phyloP scores from a whole-genome alignment of 2,888 invertebrate species.

The Cephalotes varians region DNA sequence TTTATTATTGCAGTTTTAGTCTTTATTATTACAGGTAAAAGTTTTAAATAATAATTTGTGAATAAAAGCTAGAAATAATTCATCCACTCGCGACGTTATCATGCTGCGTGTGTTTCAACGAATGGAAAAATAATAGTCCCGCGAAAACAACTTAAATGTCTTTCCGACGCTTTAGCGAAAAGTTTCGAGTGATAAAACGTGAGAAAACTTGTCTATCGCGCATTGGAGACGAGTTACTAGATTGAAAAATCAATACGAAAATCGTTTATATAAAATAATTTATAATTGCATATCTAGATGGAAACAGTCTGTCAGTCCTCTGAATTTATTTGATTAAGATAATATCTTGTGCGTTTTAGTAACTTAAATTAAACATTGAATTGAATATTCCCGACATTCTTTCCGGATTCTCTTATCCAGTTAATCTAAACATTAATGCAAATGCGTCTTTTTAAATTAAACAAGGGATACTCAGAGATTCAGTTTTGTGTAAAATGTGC shows the following conservation, averaged over 20 bases:
- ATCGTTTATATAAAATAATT: conserved; percentile 14
- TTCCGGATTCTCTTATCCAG: not conserved
- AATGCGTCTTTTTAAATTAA: not conserved
- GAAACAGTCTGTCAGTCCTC: not conserved
- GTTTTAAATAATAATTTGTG: conserved; percentile 8
- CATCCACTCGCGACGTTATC: conserved; percentile 20
- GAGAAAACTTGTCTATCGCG: not conserved
- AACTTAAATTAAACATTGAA: not conserved
- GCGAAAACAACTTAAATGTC: conserved; percentile 2
- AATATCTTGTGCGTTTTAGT: conserved; percentile 19
- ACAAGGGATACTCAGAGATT: not conserved
- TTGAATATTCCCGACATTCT: conserved; percentile 4
- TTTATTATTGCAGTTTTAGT: conserved; percentile 11
- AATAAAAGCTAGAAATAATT: conserved; percentile 27
- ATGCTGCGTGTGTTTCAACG: not conserved
- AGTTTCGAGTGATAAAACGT: conserved; percentile 25
- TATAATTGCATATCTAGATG: conserved; percentile 5
- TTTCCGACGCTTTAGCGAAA: conserved; percentile 1
- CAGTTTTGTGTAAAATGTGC: not conserved
- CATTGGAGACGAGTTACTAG: not conserved
- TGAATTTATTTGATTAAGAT: conserved; percentile 25
- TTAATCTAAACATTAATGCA: not conserved
- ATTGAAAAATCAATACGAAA: not conserved
- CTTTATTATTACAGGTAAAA: conserved; percentile 7
- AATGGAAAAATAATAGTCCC: conserved; percentile 23